Percentiles rank a stretch among this genome's conserved stretches.
These are phyloP conservation scores for Epinephelus moara DNA, from an alignment of 2,113 vertebrate species.

Conservation along the genomic window DNA sequence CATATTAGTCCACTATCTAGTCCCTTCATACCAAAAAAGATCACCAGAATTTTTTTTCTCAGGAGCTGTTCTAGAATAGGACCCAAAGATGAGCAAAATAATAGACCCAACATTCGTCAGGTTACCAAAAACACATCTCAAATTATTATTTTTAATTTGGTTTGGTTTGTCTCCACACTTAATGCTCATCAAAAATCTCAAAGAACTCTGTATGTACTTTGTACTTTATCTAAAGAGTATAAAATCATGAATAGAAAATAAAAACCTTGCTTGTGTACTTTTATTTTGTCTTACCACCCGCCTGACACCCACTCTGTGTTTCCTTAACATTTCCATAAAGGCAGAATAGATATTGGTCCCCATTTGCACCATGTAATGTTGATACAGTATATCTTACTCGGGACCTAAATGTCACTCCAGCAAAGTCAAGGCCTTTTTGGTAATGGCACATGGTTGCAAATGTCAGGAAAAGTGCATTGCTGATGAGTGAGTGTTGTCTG, in stretches of 20 bases:
- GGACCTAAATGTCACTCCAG: slow-evolving; percentile 76
- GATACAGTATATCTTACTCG: slow-evolving; percentile 74
- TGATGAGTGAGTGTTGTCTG: slow-evolving; percentile 71
- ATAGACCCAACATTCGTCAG: background rate
- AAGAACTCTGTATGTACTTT: background rate
- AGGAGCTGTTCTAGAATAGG: background rate
- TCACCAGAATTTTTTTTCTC: background rate
- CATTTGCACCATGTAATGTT: slow-evolving; percentile 70
- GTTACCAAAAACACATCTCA: background rate
- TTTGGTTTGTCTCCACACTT: background rate
- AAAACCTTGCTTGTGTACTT: background rate
- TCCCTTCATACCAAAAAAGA: background rate
- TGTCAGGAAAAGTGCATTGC: slow-evolving; percentile 75
- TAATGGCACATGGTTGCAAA: slow-evolving; percentile 79
- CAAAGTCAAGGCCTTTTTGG: slow-evolving; percentile 72
- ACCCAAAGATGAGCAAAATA: background rate
- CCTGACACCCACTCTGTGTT: slow-evolving; percentile 12
- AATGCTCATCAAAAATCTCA: background rate
- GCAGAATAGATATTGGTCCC: slow-evolving; percentile 57
- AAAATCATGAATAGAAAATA: background rate
- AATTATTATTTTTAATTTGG: background rate
- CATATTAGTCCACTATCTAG: background rate
- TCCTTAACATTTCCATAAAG: slow-evolving; percentile 70
- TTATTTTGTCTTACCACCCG: background rate
- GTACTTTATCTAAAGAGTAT: background rate